Evolutionary conservation across 2,888 invertebrate genomes (phyloP), one percentile per base, ranked within the genome.

Genomic region (Neuroscelio doddi): DNA sequence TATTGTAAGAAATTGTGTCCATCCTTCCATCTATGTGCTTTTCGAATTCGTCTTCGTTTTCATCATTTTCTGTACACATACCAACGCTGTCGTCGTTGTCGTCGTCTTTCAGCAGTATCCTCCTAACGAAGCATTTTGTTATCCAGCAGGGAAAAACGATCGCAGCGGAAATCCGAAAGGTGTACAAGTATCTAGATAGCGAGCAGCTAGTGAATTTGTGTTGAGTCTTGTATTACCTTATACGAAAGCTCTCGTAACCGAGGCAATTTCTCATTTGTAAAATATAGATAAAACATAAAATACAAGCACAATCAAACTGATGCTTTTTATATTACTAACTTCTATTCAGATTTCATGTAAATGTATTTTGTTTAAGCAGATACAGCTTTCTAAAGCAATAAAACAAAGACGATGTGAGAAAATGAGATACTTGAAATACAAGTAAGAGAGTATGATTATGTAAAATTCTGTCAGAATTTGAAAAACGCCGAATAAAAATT

Each of bases 41-140:
- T 39, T 2, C 7, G 29, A 9, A n/a, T 17, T 24, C 29, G 26
- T 49, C 24, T n/a, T 0, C 50, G 30, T 47, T 55, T 53, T 38
- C 41, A 36, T 59, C 39, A 24, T 45, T 38, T 30, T 41, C 39
- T 32, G 32, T 4, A 32, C 14, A 49, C 1, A 4, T 29, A 14
- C 21, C 21, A n/a, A n/a, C n/a, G n/a, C n/a, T n/a, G n/a, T n/a
- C n/a, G 7, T 38, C 10, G 38, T 9, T 16, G 41, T 38, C 14
- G 0, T 10, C 10, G 17, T 36, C 39, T 52, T 42, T 17, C 42
- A 45, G 24, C 45, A 34, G 17, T 44, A 29, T 46, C 32, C 30
- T 46, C 42, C 51, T 68, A 66, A 70, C 59, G 66, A 67, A 62
- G 64, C 49, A 69, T 70, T 72, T 66, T 69, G 27, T 53, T 27